phyloP scores from a whole-genome alignment of 2,888 invertebrate genomes.

The Xestia sexstrigata region DNA sequence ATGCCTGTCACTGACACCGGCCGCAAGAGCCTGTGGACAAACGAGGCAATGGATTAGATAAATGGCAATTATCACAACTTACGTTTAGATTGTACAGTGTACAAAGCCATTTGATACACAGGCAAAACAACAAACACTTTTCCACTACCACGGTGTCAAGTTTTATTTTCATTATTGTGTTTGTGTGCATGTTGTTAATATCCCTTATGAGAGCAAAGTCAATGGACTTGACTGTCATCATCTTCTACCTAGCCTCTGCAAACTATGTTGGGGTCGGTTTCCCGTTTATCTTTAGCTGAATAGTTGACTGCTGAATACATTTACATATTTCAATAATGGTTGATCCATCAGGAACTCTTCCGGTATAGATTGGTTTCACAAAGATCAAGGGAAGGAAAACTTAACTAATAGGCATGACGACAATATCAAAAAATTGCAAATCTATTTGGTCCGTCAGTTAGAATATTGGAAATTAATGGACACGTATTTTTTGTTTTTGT shows the following conservation, averaged over 20 bases:
- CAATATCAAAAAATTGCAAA: too few species aligned
- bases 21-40: slow-evolving; percentile 78
- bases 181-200: too few species aligned
- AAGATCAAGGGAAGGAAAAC: neutral
- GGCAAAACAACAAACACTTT: neutral
- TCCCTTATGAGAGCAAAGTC: too few species aligned
- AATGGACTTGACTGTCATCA: neutral
- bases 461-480: too few species aligned
- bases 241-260: neutral
- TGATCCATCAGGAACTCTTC: neutral
- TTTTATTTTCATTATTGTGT: neutral
- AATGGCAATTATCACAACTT: neutral
- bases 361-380: neutral
- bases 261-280: neutral
- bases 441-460: too few species aligned
- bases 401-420: too few species aligned
- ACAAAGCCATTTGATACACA: neutral
- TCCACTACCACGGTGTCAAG: neutral
- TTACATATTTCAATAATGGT: neutral
- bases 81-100: neutral
- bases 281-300: neutral
- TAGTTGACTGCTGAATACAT: too few species aligned
- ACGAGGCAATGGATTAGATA: slow-evolving; percentile 40
- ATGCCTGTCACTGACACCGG: slow-evolving; percentile 87
- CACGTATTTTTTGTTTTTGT: too few species aligned